Evolutionary conservation across 2,113 vertebrate genomes (phyloP).

Genomic region (Hippocampus barbouri): DNA sequence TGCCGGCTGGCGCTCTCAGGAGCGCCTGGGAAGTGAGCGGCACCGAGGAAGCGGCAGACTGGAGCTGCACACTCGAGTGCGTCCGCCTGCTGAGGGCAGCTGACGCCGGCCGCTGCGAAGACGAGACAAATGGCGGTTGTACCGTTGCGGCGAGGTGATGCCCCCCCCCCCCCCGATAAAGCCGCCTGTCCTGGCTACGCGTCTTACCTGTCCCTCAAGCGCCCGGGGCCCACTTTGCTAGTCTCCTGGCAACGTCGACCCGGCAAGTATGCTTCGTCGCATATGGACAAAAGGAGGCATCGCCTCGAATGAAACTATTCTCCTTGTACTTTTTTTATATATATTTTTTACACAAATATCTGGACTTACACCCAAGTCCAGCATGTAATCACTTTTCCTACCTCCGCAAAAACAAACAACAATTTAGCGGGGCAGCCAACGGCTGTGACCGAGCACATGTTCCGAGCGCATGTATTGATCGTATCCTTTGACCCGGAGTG

Average conservation of each 20-base stretch:
- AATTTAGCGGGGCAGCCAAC: not conserved
- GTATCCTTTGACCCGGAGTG: conserved; percentile 62
- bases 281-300: conserved; percentile 51
- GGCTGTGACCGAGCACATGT: conserved; percentile 59
- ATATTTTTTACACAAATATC: too few relatives aligned
- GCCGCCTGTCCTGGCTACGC: conserved; percentile 49
- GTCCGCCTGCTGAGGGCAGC: conserved; percentile 72
- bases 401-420: not conserved
- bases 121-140: conserved; percentile 64
- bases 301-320: conserved; percentile 8
- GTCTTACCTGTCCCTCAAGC: conserved; percentile 61
- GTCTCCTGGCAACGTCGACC: conserved; percentile 35
- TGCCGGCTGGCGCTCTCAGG: conserved; percentile 14
- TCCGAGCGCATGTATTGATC: conserved; percentile 63
- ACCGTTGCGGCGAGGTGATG: conserved; percentile 49
- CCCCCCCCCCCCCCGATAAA: conserved; percentile 45
- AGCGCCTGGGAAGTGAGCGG: conserved; percentile 39
- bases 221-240: conserved; percentile 35
- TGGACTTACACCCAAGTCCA: not conserved
- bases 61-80: conserved; percentile 74
- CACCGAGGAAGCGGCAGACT: conserved; percentile 66
- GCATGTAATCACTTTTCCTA: not conserved
- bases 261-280: conserved; percentile 21
- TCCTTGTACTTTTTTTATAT: too few relatives aligned
- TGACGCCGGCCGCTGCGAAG: conserved; percentile 71